phyloP scores from a whole-genome alignment of 2,797 vertebrate genomes.

The Esox lucius region DNA sequence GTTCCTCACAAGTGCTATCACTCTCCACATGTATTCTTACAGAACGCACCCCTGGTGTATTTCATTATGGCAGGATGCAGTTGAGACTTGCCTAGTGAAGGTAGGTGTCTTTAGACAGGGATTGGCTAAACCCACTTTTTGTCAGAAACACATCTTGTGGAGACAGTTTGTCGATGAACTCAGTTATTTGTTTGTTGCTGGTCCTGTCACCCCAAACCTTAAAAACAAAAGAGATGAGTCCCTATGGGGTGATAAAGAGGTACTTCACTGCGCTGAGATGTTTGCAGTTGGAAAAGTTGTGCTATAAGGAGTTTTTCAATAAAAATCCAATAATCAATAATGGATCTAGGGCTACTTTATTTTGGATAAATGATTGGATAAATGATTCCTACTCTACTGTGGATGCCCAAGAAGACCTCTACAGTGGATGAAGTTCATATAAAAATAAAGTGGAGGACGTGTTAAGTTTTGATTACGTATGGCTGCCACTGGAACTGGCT shows the following conservation, averaged over 20 bases:
- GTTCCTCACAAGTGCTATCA: slow-evolving; percentile 22
- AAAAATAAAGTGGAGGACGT: too few species aligned
- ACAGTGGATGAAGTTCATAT: too few species aligned
- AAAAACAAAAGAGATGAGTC: slow-evolving; percentile 18
- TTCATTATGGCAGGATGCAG: slow-evolving; percentile 11
- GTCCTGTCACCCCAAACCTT: slow-evolving; percentile 13
- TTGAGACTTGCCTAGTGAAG: slow-evolving; percentile 18
- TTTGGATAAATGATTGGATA: too few species aligned
- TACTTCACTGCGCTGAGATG: slow-evolving; percentile 17
- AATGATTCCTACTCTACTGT: too few species aligned
- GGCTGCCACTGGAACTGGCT: too few species aligned
- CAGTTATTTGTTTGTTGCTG: slow-evolving; percentile 4
- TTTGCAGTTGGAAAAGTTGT: slow-evolving; percentile 7
- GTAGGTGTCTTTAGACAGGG: slow-evolving; percentile 21
- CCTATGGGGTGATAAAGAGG: slow-evolving; percentile 12
- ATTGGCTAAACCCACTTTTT: slow-evolving; percentile 12
- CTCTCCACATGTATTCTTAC: slow-evolving; percentile 27
- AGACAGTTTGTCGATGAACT: not conserved
- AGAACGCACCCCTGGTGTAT: slow-evolving; percentile 14
- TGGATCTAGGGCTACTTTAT: not conserved
- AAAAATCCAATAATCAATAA: slow-evolving; percentile 5
- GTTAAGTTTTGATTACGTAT: too few species aligned
- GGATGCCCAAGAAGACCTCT: too few species aligned
- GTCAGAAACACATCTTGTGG: slow-evolving; percentile 16
- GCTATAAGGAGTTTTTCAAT: slow-evolving; percentile 3